Evolutionary conservation across 2,113 vertebrate genomes (phyloP).

Genomic region (Hyperopisus bebe): DNA sequence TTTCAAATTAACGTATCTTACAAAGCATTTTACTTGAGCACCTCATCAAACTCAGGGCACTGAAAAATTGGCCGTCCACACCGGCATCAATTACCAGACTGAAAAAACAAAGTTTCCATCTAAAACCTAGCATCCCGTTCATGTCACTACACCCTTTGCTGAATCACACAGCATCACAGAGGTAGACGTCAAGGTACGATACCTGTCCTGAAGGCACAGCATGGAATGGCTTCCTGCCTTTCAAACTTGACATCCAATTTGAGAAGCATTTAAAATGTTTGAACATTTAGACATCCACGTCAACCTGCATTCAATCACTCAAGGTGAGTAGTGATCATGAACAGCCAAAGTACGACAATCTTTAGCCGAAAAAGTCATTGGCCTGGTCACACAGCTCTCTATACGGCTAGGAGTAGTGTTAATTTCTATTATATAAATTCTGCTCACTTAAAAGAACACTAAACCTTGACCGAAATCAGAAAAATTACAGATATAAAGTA

Average conservation of each 20-base stretch:
- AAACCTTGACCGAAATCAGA: not conserved
- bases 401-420: not conserved
- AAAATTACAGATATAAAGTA: not conserved
- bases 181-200: not conserved
- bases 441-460: not conserved
- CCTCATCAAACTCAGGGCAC: not conserved
- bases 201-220: constrained; percentile 13
- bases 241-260: constrained; percentile 4
- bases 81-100: not conserved
- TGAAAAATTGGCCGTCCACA: not conserved
- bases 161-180: not conserved
- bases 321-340: not conserved
- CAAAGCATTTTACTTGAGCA: not conserved
- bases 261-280: not conserved
- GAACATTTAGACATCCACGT: constrained; percentile 15
- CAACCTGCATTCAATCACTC: not conserved
- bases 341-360: not conserved
- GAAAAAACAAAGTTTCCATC: not conserved
- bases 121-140: not conserved
- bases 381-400: not conserved
- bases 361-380: not conserved
- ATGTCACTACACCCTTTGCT: not conserved
- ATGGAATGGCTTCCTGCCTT: not conserved
- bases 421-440: not conserved
- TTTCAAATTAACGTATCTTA: not conserved